These are phyloP conservation scores for Agelaius tricolor DNA, from an alignment of 2,113 vertebrate species.

Conservation along the genomic window DNA sequence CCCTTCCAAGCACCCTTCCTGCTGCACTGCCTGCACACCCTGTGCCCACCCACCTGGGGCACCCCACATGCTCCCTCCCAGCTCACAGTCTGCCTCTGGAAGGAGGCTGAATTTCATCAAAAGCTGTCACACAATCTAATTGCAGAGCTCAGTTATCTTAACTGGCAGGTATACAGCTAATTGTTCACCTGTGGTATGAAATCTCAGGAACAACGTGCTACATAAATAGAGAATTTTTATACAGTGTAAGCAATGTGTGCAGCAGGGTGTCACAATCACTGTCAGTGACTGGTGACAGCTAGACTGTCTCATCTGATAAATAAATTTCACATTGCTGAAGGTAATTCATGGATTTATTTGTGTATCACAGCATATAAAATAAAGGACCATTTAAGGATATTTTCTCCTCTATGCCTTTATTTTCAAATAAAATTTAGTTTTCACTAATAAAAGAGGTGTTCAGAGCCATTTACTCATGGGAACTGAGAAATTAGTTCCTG, in stretches of 20 bases:
- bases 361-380: not conserved
- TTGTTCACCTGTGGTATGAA: not conserved
- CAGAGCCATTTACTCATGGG: not conserved
- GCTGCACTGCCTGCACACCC: not conserved
- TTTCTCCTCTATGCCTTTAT: not conserved
- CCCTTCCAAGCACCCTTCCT: not conserved
- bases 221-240: not conserved
- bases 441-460: not conserved
- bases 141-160: not conserved
- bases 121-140: not conserved
- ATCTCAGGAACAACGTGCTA: not conserved
- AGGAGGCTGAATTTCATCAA: not conserved
- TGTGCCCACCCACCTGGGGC: fast-evolving
- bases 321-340: not conserved
- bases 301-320: not conserved
- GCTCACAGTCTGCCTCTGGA: not conserved
- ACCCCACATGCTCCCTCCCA: fast-evolving
- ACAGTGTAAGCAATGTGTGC: not conserved
- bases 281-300: not conserved
- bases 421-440: not conserved
- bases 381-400: not conserved
- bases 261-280: not conserved
- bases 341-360: not conserved
- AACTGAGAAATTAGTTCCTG: not conserved
- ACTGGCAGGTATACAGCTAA: not conserved